Conservation (phyloP, 2,797 vertebrate genomes). For the Pantherophis alleghaniensis region DNA sequence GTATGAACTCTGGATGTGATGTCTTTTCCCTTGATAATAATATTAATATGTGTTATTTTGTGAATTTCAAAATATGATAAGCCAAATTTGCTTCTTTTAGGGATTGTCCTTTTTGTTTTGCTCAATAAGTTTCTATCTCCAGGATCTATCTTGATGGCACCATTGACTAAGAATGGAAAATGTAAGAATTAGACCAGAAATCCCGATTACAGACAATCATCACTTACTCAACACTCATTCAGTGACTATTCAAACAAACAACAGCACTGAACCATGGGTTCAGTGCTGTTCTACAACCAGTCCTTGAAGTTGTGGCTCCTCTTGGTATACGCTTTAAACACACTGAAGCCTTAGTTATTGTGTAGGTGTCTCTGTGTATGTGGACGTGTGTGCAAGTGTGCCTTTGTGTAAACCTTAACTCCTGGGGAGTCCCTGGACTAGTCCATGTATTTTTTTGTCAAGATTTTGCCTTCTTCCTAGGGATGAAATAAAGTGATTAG, state of each 20-base stretch:
- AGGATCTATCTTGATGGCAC: background rate
- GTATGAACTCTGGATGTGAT: background rate
- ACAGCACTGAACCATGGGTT: background rate
- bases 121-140: background rate
- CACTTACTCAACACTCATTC: background rate
- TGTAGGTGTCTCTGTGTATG: background rate
- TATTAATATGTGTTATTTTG: background rate
- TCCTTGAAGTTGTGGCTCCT: background rate
- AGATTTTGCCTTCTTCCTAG: background rate
- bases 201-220: background rate
- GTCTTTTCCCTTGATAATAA: background rate
- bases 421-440: background rate
- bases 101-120: background rate
- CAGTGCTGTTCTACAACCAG: background rate
- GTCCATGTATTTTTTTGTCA: background rate
- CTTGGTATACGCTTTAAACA: background rate
- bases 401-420: background rate
- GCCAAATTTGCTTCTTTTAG: background rate
- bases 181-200: background rate
- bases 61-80: background rate
- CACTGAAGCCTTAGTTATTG: background rate
- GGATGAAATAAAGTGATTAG: background rate
- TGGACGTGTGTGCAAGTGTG: background rate
- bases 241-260: background rate
- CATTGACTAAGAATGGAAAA: background rate